Evolutionary conservation across 2,888 invertebrate genomes (phyloP), one percentile per base, ranked within the genome.

Genomic region (Thera britannica): DNA sequence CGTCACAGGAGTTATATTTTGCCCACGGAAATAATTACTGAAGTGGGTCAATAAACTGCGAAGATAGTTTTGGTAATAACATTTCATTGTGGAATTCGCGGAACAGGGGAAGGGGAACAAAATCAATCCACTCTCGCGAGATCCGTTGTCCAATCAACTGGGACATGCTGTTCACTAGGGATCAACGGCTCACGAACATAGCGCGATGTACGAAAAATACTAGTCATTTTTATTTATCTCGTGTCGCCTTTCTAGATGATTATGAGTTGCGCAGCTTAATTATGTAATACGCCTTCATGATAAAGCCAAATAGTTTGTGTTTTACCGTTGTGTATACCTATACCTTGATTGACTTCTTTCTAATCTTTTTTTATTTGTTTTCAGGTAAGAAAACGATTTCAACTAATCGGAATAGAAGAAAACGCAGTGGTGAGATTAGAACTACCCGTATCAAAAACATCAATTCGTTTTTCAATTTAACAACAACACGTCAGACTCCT

Each of bases 61-160:
- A 77, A 83, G 85, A 88, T 88, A 89, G 88, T 88, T 87, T 83
- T 85, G 79, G 84, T 88, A 90, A 90, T 89, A 89, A 88, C 83
- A 85, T 90, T 69, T 90, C 88, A 89, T 87, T 84, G 85, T 79
- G 83, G 83, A 83, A 85, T 84, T 82, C 82, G 80, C 77, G 79
- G 76, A 66, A 70, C 71, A 72, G 72, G 63, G 75, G 49, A 55
- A 62, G 60, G 72, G 75, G 72, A 72, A 46, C 67, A 75, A 77
- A 90, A 90, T 92, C 92, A 92, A 92, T 92, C 91, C 90, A 89
- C 91, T 90, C 88, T 84, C 87, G 90, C 87, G 89, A 86, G 80
- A 78, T 83, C 87, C 86, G 90, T 83, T 90, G 90, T 90, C 91
- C 91, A 92, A 92, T 92, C 92, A 92, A 88, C 87, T 88, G 91